phyloP scores from a whole-genome alignment of 1,140 invertebrate genomes.

The Propsilocerus akamusi region DNA sequence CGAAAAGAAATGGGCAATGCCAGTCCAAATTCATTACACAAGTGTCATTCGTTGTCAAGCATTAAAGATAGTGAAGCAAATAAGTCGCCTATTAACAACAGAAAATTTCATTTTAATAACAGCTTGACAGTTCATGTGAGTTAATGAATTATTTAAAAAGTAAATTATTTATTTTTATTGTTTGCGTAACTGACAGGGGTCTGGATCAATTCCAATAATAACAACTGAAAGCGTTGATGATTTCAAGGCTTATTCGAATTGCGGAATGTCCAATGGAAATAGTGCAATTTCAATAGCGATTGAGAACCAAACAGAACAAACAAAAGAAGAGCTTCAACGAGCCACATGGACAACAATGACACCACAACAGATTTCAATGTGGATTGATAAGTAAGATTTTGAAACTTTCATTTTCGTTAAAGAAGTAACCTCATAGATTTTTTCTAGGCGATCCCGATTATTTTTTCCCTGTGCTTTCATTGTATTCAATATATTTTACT shows the following conservation, averaged over 20 bases:
- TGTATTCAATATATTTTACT: constrained; percentile 68
- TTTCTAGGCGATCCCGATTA: constrained; percentile 37
- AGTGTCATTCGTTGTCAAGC: constrained; percentile 51
- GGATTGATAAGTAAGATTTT: constrained; percentile 43
- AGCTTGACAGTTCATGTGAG: constrained; percentile 55
- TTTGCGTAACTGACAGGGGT: constrained; percentile 17
- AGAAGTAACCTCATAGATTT: background rate
- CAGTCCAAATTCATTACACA: constrained; percentile 22
- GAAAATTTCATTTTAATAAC: constrained; percentile 33
- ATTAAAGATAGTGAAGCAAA: constrained; percentile 31
- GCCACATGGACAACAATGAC: constrained; percentile 57
- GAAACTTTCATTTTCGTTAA: background rate
- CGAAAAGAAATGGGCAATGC: constrained; percentile 42
- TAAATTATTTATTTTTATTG: background rate
- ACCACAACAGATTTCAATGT: constrained; percentile 67
- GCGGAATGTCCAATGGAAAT: constrained; percentile 13
- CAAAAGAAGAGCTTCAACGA: constrained; percentile 13
- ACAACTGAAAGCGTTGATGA: constrained; percentile 17
- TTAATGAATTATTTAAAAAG: constrained; percentile 10
- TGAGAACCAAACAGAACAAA: constrained; percentile 10
- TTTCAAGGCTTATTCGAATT: background rate
- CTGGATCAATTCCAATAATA: constrained; percentile 19
- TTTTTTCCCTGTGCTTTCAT: constrained; percentile 60
- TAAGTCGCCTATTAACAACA: constrained; percentile 22
- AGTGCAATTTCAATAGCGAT: constrained; percentile 8